Evolutionary conservation across 2,113 vertebrate genomes (phyloP), one percentile per base, ranked within the genome.

Genomic region (Pampusana beccarii): DNA sequence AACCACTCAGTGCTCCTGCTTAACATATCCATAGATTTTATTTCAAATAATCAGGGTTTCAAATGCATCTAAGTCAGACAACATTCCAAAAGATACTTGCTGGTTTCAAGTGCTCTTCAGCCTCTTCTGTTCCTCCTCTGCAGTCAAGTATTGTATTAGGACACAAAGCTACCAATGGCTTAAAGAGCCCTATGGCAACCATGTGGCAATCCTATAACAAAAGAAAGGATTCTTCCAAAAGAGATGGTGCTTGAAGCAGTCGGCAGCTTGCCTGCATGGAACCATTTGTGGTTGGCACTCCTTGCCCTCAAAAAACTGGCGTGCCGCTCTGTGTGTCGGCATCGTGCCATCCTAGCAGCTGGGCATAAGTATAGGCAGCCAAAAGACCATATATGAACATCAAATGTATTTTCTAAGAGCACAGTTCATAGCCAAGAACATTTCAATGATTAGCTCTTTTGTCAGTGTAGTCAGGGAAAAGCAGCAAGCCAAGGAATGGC

Each of bases 331-430:
- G 21, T 58, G 44, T 28, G 38, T 54, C 26, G 53, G 92, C 95
- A 91, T 50, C 10, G 4, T 38, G 93, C 95, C 95, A 95, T 90
- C 54, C 77, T 33, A 92, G 93, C 96, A 97, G 95, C 97, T 96
- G 92, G 92, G 72, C 80, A 50, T 80, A n/a, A 54, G 74, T 11
- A 17, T 6, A 77, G 72, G 28, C 88, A 94, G 84, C 93, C 94
- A 97, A 92, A 57, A 95, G 93, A 94, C 50, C 71, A 93, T 92
- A 94, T 82, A 92, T 86, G 96, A 97, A 93, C 92, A 97, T 91
- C 93, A 94, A 95, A 84, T 26, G 20, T 92, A 60, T 91, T 92
- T 95, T 89, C 71, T 86, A 92, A 84, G 86, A 86, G 84, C 92
- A 84, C 7, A 96, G 80, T 85, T 97, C 96, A 95, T 82, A 92